Percentiles rank a stretch among this genome's conserved stretches.
These are phyloP conservation scores for Leptinotarsa undecemlineata DNA, from an alignment of 1,140 invertebrate genomes.

Conservation along the genomic window DNA sequence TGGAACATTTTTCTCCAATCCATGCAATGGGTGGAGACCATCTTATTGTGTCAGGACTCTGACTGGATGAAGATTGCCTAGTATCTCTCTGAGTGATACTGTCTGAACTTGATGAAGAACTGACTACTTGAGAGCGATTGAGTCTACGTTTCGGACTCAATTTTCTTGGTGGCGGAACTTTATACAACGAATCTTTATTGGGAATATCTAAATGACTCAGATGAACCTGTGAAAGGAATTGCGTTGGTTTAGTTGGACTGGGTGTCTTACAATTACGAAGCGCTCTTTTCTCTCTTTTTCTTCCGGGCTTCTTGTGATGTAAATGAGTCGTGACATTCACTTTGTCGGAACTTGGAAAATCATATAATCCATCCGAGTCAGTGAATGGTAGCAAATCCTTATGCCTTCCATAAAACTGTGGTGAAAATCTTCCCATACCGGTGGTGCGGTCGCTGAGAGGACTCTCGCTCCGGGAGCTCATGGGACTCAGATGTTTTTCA, in stretches of 20 bases:
- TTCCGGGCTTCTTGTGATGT: constrained; percentile 59
- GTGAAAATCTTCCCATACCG: constrained; percentile 66
- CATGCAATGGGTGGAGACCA: constrained; percentile 51
- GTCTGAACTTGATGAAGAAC: constrained; percentile 60
- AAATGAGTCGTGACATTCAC: constrained; percentile 47
- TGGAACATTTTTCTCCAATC: constrained; percentile 43
- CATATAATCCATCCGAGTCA: constrained; percentile 76
- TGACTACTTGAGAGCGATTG: constrained; percentile 55
- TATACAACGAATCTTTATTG: constrained; percentile 43
- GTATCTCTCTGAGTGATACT: constrained; percentile 54
- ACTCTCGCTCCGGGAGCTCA: constrained; percentile 76
- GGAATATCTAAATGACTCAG: constrained; percentile 56
- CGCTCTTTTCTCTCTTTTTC: constrained; percentile 56
- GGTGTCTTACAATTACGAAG: constrained; percentile 50
- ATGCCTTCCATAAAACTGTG: constrained; percentile 69
- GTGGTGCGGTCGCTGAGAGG: constrained; percentile 70
- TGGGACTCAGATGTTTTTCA: constrained; percentile 67
- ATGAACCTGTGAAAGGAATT: constrained; percentile 45
- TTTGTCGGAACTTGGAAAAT: constrained; percentile 74
- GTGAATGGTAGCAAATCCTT: constrained; percentile 67
- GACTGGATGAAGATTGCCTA: constrained; percentile 49
- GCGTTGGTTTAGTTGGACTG: constrained; percentile 60
- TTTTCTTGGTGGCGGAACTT: constrained; percentile 54
- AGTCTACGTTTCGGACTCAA: constrained; percentile 58
- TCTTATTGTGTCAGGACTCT: constrained; percentile 50